A percentile compares a stretch with the other conserved stretches of the same genome.
These are phyloP conservation scores for Pygmarrhopalites habei DNA, from an alignment of 1,140 invertebrate species.

Conservation along the genomic window DNA sequence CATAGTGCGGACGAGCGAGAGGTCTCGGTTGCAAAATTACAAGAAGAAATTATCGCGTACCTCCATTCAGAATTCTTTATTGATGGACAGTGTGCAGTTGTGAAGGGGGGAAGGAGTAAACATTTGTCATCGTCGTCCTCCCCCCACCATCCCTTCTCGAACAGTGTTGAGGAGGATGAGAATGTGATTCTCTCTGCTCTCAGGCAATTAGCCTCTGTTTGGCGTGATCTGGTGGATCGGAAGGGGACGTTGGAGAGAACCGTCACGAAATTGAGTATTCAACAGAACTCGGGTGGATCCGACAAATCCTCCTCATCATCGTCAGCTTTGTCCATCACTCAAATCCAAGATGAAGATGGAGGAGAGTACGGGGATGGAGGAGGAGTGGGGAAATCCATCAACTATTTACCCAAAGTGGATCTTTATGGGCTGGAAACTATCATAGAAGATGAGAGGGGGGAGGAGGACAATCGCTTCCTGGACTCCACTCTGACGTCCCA, in stretches of 20 bases:
- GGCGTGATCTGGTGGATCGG: conserved; percentile 33
- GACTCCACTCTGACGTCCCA: not conserved
- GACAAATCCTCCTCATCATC: too few relatives aligned
- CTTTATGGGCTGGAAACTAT: conserved; percentile 37
- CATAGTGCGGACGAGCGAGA: conserved; percentile 20
- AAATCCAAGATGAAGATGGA: too few relatives aligned
- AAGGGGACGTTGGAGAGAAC: conserved; percentile 36
- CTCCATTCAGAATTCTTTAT: conserved; percentile 33
- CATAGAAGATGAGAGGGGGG: conserved; percentile 33
- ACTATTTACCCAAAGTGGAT: conserved; percentile 26
- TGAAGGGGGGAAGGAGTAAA: not conserved
- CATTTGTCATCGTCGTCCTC: not conserved
- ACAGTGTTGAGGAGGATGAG: conserved; percentile 9
- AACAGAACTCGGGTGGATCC: not conserved
- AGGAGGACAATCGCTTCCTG: conserved; percentile 21
- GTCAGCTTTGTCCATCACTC: too few relatives aligned
- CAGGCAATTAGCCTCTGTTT: conserved; percentile 24
- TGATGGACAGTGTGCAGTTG: conserved; percentile 26
- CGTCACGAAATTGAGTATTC: conserved; percentile 31
- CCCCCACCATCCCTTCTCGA: not conserved
- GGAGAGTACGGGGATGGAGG: too few relatives aligned
- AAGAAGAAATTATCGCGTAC: conserved; percentile 23
- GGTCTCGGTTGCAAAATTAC: conserved; percentile 27
- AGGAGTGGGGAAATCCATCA: not conserved
- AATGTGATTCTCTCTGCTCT: conserved; percentile 22